phyloP scores from a whole-genome alignment of 2,797 vertebrate genomes.

The Anniella stebbinsi region DNA sequence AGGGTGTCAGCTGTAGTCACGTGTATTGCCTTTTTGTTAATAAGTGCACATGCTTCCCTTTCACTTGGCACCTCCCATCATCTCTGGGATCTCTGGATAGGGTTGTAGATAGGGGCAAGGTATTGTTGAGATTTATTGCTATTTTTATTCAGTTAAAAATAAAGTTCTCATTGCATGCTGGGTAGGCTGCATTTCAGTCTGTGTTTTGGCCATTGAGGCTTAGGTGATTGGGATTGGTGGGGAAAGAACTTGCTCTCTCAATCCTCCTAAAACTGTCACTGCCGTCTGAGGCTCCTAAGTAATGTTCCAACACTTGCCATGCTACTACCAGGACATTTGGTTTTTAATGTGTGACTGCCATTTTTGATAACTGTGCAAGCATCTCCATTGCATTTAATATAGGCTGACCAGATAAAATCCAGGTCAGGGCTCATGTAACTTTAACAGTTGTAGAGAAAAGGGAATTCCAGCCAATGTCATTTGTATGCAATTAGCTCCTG shows the following conservation, averaged over 20 bases:
- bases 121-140: neutral
- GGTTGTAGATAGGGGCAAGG: neutral
- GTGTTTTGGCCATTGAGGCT: neutral
- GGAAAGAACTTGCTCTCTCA: neutral
- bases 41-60: neutral
- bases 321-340: neutral
- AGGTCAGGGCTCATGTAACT: too few species aligned
- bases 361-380: neutral
- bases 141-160: neutral
- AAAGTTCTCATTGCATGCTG: neutral
- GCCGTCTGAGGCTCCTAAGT: too few species aligned
- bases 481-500: too few species aligned
- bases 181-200: too few species aligned
- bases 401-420: too few species aligned
- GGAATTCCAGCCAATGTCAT: too few species aligned
- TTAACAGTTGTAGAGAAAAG: too few species aligned
- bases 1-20: neutral
- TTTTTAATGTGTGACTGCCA: neutral
- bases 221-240: neutral
- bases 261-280: neutral
- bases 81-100: neutral
- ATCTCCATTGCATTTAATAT: neutral
- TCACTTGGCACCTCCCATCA: neutral
- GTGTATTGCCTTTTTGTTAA: neutral
- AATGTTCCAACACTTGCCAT: neutral